A percentile compares a stretch with the other conserved stretches of the same genome.
phyloP scores from a whole-genome alignment of 35 echinoderm and acorn worm genomes.

The Acanthaster planci region DNA sequence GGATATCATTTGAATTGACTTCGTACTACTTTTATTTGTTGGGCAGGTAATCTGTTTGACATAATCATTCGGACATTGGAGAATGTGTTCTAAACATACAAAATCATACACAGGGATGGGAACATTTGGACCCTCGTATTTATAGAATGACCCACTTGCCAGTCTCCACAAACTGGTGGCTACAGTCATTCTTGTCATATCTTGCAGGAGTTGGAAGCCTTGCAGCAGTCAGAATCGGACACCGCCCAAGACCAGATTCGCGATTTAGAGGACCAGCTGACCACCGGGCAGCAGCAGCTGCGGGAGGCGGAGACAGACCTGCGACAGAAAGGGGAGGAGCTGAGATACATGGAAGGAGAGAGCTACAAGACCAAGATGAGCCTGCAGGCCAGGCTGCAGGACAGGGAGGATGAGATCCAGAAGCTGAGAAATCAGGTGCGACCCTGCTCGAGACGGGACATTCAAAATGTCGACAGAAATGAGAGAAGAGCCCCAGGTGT shows the following conservation, averaged over 20 bases:
- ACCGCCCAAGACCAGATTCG: constrained; percentile 88
- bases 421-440: constrained; percentile 82
- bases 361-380: constrained; percentile 69
- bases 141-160: too few species aligned
- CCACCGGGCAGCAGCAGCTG: constrained; percentile 55
- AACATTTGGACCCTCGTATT: too few species aligned
- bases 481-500: too few species aligned
- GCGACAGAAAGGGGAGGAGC: constrained; percentile 75
- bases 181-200: neutral
- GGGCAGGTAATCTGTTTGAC: too few species aligned
- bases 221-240: constrained; percentile 90
- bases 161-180: neutral
- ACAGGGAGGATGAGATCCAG: constrained; percentile 93
- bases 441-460: too few species aligned
- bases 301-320: constrained; percentile 81
- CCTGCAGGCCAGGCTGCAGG: constrained; percentile 72
- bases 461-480: too few species aligned
- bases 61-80: too few species aligned
- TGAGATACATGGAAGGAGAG: constrained; percentile 85
- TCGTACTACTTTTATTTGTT: too few species aligned
- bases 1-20: too few species aligned
- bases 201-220: constrained; percentile 79
- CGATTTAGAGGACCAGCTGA: constrained; percentile 81
- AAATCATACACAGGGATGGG: too few species aligned
- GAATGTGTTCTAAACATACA: too few species aligned